Base-by-base conservation (phyloP, 2,888 invertebrate species). In the Gastracanthus pulcherrimus region DNA sequence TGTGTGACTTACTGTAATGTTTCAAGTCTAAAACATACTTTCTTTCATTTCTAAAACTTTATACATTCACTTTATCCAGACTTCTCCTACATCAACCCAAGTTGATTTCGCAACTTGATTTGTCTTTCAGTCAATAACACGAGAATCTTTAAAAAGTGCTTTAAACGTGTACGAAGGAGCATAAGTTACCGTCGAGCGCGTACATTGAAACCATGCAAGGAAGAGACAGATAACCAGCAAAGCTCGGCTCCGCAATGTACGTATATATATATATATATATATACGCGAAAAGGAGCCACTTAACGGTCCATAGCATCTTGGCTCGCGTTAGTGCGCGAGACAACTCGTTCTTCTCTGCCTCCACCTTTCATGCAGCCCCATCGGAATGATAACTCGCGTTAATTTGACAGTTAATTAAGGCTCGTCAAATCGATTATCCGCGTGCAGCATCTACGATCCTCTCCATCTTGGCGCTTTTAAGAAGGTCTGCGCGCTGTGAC, bases 371-470 rank as follows among this genome's bases (percentile, higher is more conserved):
- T n/a, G 23, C 26, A 3, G 55, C 55, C 11, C 60, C 72, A 67
- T 72, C 62, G 82, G 83, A 85, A 83, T 85, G 84, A 86, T 86
- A 87, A 86, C 86, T 86, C 84, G 85, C 82, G 84, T 86, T 87
- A 87, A 87, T 88, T 87, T 87, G 87, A 88, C 86, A 86, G 86
- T 85, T 87, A 87, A 87, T 87, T 88, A 87, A 85, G 86, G 83
- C 84, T 84, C 84, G 83, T 85, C 86, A 83, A 81, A 87, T 86
- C 86, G 87, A 86, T 87, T 83, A 75, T 72, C 45, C 76, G 3
- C 41, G 67, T 13, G 55, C n/a, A 69, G 19, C 23, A 45, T 75
- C 64, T 48, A n/a, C 23, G 41, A n/a, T n/a, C 5, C 26, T 19
- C 11, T 13, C 7, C 6, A 5, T 23, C 11, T 38, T 41, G 38